Percentiles rank a stretch among this genome's conserved stretches.
Conservation (phyloP, 2,797 vertebrate genomes). For the Hephaestus fuliginosus region DNA sequence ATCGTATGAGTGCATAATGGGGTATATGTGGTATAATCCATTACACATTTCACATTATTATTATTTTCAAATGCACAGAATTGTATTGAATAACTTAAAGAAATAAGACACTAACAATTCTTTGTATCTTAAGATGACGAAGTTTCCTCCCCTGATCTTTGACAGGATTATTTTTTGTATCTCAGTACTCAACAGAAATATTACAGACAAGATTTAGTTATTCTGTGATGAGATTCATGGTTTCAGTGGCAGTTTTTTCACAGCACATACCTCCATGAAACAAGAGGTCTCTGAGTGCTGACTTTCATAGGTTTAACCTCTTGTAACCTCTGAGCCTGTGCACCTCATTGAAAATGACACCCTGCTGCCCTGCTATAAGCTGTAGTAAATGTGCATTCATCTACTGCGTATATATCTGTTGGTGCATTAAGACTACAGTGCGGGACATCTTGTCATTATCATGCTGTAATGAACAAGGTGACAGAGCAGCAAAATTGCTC, state of each 20-base stretch:
- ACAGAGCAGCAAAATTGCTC: slow-evolving; percentile 56
- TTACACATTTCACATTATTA: neutral
- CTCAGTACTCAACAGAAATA: neutral
- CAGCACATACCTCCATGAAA: neutral
- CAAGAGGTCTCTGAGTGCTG: neutral
- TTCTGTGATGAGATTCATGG: neutral
- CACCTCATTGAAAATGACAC: neutral
- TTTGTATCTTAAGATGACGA: neutral
- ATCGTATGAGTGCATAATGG: too few relatives aligned
- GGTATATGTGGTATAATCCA: too few relatives aligned
- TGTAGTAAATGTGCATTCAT: neutral
- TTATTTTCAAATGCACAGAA: neutral
- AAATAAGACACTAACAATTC: neutral
- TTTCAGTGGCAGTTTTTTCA: neutral
- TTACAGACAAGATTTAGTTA: neutral
- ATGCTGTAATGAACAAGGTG: slow-evolving; percentile 63
- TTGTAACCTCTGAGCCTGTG: neutral
- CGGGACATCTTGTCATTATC: slow-evolving; percentile 63
- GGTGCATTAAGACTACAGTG: neutral
- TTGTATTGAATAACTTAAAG: neutral
- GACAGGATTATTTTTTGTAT: neutral
- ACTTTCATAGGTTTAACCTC: neutral
- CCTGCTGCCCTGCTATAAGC: neutral
- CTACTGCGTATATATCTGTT: neutral
- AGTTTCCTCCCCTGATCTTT: neutral